Base-by-base conservation (phyloP, 2,113 vertebrate genomes). In the Nycticebus coucang region DNA sequence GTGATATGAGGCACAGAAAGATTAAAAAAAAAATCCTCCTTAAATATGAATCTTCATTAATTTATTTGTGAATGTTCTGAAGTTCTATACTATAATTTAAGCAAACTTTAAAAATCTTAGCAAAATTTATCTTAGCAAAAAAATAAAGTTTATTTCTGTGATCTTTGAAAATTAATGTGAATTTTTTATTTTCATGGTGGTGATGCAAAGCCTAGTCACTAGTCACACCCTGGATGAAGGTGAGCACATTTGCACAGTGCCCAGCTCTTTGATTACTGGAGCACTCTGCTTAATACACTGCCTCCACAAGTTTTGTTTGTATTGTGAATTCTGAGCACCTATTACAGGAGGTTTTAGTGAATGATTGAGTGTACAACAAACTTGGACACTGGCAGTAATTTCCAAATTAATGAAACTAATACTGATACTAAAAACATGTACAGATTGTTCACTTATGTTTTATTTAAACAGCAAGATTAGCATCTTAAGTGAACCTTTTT, bases 11-110 rank as follows among this genome's bases (percentile, higher is more conserved):
- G 28, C 12, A 28, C 19, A 89, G 21, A 35, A 71, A 75, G 10
- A 7, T 4, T n/a, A n/a, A 13, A 60, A 5, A 9, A 85, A 68
- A 78, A 13, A 7, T 14, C 17, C 45, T 89, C 17, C 33, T 89
- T 89, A 91, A 91, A 94, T 87, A 84, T 84, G 59, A 97, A 84
- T 86, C 75, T 78, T 95, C 26, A 87, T 8, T 94, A 74, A 93
- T 95, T 41, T 79, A 33, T 72, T 92, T 74, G 10, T 90, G n/a
- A 79, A 14, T 80, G 0, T 41, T 86, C 35, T 37, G 83, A 96
- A 94, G 17, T 35, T 83, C n/a, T 53, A 62, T 66, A 80, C 5
- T 50, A 95, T 87, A 86, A 53, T 93, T 66, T 89, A 71, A 79
- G 59, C 37, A 84, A 93, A 57, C 14, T 75, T 64, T 57, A n/a